phyloP scores from a whole-genome alignment of 2,888 invertebrate species.

The Epirrita christyi region DNA sequence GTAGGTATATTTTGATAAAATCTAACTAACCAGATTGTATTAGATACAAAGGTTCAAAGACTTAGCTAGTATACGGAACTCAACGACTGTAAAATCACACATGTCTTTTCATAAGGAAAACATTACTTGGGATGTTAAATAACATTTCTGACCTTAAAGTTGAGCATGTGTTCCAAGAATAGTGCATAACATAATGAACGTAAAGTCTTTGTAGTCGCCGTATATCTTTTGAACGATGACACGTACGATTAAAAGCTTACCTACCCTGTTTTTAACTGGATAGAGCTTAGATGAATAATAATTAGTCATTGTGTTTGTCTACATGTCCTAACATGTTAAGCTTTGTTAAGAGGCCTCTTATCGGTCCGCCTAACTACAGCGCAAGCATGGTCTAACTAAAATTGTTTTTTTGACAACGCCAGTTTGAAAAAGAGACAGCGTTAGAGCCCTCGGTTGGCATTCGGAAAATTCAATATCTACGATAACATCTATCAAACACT shows the following conservation, averaged over 20 bases:
- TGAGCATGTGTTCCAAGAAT: conserved; percentile 31
- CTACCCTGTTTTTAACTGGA: conserved; percentile 6
- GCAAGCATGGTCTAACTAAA: too few relatives aligned
- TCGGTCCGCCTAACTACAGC: too few relatives aligned
- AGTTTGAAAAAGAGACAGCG: too few relatives aligned
- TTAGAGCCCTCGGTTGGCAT: too few relatives aligned
- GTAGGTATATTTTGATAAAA: too few relatives aligned
- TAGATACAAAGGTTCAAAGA: too few relatives aligned
- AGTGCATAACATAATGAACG: conserved; percentile 21
- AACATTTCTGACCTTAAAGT: conserved; percentile 32
- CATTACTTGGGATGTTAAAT: conserved; percentile 20
- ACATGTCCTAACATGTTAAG: conserved; percentile 19
- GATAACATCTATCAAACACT: too few relatives aligned
- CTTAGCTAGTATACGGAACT: not conserved
- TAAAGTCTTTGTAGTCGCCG: conserved; percentile 14
- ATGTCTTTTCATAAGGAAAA: conserved; percentile 19
- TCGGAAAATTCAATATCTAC: too few relatives aligned
- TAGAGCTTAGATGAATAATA: conserved; percentile 5
- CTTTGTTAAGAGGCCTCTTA: too few relatives aligned
- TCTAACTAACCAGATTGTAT: too few relatives aligned
- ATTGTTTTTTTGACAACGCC: too few relatives aligned
- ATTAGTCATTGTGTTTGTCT: conserved; percentile 1
- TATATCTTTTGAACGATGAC: conserved; percentile 19
- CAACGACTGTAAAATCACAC: not conserved
- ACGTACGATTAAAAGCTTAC: conserved; percentile 10